phyloP scores from a whole-genome alignment of 1,140 invertebrate species.

The Ridgeia piscesae region DNA sequence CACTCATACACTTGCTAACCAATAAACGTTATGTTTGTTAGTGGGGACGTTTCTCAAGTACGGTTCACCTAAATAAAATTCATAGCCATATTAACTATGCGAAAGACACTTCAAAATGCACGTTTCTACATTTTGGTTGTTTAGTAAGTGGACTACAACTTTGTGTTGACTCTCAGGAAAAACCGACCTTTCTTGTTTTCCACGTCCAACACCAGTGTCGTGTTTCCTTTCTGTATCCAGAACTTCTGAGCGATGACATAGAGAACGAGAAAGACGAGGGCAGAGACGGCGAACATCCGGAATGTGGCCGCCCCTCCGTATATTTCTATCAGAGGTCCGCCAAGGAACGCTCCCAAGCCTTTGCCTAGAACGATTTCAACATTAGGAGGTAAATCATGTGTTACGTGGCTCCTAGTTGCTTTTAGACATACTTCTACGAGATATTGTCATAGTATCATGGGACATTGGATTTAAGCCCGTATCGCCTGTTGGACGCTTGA shows the following conservation, averaged over 20 bases:
- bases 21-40: too few relatives aligned
- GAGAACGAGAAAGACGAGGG: conserved; percentile 16
- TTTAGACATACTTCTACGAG: too few relatives aligned
- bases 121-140: neutral
- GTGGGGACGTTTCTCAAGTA: too few relatives aligned
- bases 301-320: conserved; percentile 21
- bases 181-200: neutral
- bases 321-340: conserved; percentile 20
- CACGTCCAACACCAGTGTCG: neutral
- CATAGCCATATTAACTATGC: neutral
- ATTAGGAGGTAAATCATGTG: neutral
- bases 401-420: too few relatives aligned
- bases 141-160: neutral
- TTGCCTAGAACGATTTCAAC: conserved; percentile 20
- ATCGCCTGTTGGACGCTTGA: too few relatives aligned
- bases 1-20: too few relatives aligned
- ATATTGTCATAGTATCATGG: too few relatives aligned
- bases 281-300: conserved; percentile 20
- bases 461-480: too few relatives aligned
- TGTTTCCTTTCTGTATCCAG: neutral
- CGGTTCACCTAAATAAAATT: too few relatives aligned
- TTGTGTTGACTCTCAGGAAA: neutral
- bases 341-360: conserved; percentile 14
- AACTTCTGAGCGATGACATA: neutral
- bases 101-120: neutral